Evolutionary conservation across 2,113 vertebrate species (phyloP).

Genomic region (Ammospiza caudacuta): DNA sequence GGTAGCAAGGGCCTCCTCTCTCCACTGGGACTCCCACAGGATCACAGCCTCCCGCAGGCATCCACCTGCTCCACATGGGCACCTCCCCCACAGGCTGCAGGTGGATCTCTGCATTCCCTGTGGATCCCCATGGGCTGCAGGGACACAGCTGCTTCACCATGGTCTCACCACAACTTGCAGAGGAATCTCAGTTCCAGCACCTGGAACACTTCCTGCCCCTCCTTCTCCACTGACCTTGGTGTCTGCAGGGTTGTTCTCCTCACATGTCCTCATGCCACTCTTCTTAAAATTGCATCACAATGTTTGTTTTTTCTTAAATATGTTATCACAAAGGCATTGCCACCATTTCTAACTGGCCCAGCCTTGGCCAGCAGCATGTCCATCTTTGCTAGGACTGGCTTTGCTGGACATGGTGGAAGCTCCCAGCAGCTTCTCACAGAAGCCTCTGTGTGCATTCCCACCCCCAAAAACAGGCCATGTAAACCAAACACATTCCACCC

Average conservation of each 20-base stretch:
- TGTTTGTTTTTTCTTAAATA: neutral
- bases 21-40: neutral
- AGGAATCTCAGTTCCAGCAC: accelerated
- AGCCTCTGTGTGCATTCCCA: neutral
- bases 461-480: neutral
- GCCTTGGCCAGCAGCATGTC: neutral
- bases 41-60: neutral
- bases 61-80: accelerated
- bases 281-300: neutral
- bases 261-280: neutral
- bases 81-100: accelerated
- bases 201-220: neutral
- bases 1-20: neutral
- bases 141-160: neutral
- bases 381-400: neutral
- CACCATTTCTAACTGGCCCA: neutral
- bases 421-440: neutral
- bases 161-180: neutral
- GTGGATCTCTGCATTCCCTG: neutral
- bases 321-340: neutral
- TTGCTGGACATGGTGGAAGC: neutral
- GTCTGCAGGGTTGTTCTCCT: neutral
- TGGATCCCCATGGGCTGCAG: neutral
- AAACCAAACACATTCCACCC: neutral
- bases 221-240: neutral